Evolutionary conservation across 2,113 vertebrate genomes (phyloP).

Genomic region (Megaceryle maxima): DNA sequence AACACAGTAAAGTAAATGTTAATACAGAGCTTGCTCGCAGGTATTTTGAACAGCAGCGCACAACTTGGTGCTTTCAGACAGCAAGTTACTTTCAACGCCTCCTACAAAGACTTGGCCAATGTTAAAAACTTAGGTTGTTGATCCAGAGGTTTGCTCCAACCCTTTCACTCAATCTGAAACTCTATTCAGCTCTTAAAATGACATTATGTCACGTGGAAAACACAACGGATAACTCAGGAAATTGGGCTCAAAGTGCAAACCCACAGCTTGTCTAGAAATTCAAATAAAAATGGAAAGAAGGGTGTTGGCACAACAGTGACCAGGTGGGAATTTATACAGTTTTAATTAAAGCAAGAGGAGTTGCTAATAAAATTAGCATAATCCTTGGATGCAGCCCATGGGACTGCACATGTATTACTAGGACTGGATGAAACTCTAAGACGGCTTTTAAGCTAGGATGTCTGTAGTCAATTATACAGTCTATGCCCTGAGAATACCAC

Average conservation of each 20-base stretch:
- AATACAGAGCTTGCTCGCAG: constrained; percentile 60
- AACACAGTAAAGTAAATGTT: constrained; percentile 75
- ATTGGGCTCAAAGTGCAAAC: not conserved
- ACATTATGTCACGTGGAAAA: not conserved
- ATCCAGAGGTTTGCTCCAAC: not conserved
- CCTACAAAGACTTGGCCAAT: not conserved
- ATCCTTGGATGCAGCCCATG: constrained; percentile 51
- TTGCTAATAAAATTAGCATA: constrained; percentile 64
- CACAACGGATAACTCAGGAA: not conserved
- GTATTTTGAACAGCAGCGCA: not conserved
- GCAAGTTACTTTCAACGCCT: not conserved
- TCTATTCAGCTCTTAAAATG: not conserved
- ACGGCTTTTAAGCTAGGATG: constrained; percentile 32
- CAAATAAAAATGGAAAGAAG: not conserved
- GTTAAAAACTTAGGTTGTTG: not conserved
- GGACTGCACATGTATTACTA: constrained; percentile 24
- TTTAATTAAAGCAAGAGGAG: constrained; percentile 62
- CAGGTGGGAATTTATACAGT: constrained; percentile 51
- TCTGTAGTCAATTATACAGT: constrained; percentile 42
- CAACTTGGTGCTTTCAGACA: not conserved
- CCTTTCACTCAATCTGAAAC: not conserved
- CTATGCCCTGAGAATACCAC: constrained; percentile 29
- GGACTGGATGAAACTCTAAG: constrained; percentile 47
- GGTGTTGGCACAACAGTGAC: constrained; percentile 58
- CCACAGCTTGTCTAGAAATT: not conserved